Conservation (phyloP, 2,888 invertebrate species). For the Drosophila mettleri region DNA sequence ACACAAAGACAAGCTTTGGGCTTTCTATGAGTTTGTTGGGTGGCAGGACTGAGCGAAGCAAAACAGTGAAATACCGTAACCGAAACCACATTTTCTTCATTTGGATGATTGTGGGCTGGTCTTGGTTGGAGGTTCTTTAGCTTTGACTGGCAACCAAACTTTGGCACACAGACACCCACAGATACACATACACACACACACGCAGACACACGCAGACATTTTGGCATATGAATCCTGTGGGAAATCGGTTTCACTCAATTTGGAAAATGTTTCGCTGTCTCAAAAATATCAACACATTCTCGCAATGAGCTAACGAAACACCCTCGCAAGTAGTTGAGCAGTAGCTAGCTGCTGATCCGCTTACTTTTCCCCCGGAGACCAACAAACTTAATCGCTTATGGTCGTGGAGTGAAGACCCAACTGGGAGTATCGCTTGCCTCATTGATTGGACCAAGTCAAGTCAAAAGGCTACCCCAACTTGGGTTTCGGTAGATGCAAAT, state of each 20-base stretch:
- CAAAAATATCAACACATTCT: constrained; percentile 64
- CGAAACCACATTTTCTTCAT: constrained; percentile 82
- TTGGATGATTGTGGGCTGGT: constrained; percentile 69
- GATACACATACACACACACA: constrained; percentile 24
- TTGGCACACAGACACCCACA: constrained; percentile 33
- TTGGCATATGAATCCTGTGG: constrained; percentile 63
- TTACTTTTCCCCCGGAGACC: constrained; percentile 63
- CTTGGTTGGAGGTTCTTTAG: constrained; percentile 44
- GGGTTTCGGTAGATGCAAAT: constrained; percentile 61
- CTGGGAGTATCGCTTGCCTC: constrained; percentile 51
- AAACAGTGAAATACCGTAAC: constrained; percentile 82
- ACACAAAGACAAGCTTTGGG: constrained; percentile 58
- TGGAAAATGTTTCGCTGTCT: constrained; percentile 66
- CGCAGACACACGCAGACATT: constrained; percentile 1
- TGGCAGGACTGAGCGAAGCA: constrained; percentile 24
- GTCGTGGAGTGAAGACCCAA: constrained; percentile 64
- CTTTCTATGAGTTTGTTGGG: constrained; percentile 18
- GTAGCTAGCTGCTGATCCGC: neutral
- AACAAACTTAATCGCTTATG: constrained; percentile 82
- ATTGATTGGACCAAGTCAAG: constrained; percentile 53
- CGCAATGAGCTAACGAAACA: constrained; percentile 26
- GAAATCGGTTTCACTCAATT: constrained; percentile 81
- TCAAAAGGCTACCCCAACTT: constrained; percentile 43
- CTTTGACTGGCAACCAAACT: constrained; percentile 54
- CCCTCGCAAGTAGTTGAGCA: constrained; percentile 22